phyloP scores from a whole-genome alignment of 1,140 invertebrate genomes.

The Heliconius nattereri region DNA sequence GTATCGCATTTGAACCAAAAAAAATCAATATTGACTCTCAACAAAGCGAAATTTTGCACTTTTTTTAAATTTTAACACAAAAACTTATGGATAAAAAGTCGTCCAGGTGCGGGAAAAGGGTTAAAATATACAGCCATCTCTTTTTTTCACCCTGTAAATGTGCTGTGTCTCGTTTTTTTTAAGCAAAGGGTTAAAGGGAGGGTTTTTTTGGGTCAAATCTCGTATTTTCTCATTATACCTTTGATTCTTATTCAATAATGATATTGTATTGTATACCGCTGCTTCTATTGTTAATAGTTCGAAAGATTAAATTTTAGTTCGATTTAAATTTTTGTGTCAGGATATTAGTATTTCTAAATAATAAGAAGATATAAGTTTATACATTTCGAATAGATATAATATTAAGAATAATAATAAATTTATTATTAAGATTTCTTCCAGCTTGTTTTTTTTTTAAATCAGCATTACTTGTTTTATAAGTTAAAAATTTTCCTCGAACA shows the following conservation, averaged over 20 bases:
- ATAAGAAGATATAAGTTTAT: not conserved
- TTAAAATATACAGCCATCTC: constrained; percentile 49
- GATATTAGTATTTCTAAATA: constrained; percentile 3
- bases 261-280: constrained; percentile 65
- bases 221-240: constrained; percentile 62
- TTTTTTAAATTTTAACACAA: constrained; percentile 71
- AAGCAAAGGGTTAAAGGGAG: constrained; percentile 43
- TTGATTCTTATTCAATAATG: constrained; percentile 68
- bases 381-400: no score
- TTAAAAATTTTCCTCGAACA: no score
- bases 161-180: constrained; percentile 4
- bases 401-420: no score
- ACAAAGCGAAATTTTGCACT: constrained; percentile 73
- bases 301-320: constrained; percentile 57
- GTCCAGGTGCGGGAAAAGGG: constrained; percentile 76
- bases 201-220: constrained; percentile 74
- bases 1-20: constrained; percentile 54
- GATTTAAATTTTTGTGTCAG: constrained; percentile 19
- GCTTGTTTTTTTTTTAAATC: no score
- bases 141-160: constrained; percentile 39
- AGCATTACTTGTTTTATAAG: no score
- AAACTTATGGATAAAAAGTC: constrained; percentile 57
- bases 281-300: constrained; percentile 51
- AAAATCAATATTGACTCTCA: constrained; percentile 76
- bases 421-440: no score